Percentiles rank a stretch among this genome's conserved stretches.
phyloP scores from a whole-genome alignment of 2,797 vertebrate genomes.

The Monodelphis domestica region DNA sequence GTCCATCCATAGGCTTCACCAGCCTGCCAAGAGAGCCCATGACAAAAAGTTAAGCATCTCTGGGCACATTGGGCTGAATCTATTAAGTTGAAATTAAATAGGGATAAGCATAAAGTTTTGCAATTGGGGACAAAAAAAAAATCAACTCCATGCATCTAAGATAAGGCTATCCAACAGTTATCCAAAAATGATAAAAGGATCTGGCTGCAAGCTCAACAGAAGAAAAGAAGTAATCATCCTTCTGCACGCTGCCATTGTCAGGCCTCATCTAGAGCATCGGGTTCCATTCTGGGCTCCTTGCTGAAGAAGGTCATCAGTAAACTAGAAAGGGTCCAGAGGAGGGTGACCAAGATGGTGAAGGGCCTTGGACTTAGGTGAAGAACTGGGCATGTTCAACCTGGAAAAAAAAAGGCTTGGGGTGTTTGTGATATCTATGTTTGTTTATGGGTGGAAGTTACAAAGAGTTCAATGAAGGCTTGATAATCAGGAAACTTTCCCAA shows the following conservation, averaged over 20 bases:
- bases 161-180: not conserved
- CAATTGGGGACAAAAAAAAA: not conserved
- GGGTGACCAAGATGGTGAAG: not conserved
- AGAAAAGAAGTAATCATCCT: not conserved
- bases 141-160: not conserved
- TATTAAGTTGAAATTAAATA: not conserved
- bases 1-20: not conserved
- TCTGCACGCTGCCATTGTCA: not conserved
- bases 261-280: not conserved
- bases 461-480: not conserved
- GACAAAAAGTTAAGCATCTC: not conserved
- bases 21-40: not conserved
- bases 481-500: not conserved
- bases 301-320: not conserved
- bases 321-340: not conserved
- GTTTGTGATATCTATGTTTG: not conserved
- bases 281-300: not conserved
- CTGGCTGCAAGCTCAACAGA: not conserved
- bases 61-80: not conserved
- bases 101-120: not conserved
- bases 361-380: not conserved
- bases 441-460: not conserved
- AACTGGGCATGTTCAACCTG: not conserved
- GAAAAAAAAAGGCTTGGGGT: not conserved
- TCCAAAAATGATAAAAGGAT: not conserved